A percentile compares a stretch with the other conserved stretches of the same genome.
Conservation (phyloP, 2,888 invertebrate species). For the Dicyrtomina minuta region DNA sequence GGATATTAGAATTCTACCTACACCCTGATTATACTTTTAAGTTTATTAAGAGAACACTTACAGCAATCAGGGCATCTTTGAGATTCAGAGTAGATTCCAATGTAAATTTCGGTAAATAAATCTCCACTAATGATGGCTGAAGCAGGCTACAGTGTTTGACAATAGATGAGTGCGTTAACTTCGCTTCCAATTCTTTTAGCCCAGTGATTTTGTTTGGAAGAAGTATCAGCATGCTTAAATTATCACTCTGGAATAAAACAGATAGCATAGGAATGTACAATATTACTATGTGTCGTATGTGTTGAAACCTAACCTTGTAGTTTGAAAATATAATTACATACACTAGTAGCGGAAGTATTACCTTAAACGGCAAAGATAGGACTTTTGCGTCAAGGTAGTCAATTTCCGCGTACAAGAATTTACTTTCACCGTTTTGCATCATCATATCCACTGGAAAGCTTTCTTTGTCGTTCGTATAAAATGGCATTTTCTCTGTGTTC, state of each 20-base stretch:
- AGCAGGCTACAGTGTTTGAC: slow-evolving; percentile 57
- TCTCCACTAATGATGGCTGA: slow-evolving; percentile 63
- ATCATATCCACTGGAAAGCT: slow-evolving; percentile 57
- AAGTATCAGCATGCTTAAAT: slow-evolving; percentile 73
- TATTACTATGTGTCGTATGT: not conserved
- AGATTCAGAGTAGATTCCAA: slow-evolving; percentile 72
- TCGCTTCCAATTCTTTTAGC: slow-evolving; percentile 64
- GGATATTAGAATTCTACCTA: too few relatives aligned
- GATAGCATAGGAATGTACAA: not conserved
- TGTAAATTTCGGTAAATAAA: slow-evolving; percentile 76
- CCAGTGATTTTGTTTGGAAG: slow-evolving; percentile 69
- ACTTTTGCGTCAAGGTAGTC: slow-evolving; percentile 54
- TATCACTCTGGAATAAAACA: slow-evolving; percentile 59
- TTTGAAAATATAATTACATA: not conserved
- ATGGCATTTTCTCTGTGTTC: slow-evolving; percentile 54
- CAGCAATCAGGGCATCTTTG: slow-evolving; percentile 64
- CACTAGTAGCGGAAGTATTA: slow-evolving; percentile 12
- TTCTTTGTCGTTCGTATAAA: slow-evolving; percentile 52
- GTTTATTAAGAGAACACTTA: slow-evolving; percentile 57
- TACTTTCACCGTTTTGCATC: slow-evolving; percentile 55
- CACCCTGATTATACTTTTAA: too few relatives aligned
- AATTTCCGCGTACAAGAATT: slow-evolving; percentile 54
- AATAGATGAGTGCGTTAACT: slow-evolving; percentile 62
- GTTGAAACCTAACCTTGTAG: not conserved
- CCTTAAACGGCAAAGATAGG: slow-evolving; percentile 56